These are phyloP conservation scores for Coregonus sp. DNA, from an alignment of 2,797 vertebrate genomes.

Conservation along the genomic window DNA sequence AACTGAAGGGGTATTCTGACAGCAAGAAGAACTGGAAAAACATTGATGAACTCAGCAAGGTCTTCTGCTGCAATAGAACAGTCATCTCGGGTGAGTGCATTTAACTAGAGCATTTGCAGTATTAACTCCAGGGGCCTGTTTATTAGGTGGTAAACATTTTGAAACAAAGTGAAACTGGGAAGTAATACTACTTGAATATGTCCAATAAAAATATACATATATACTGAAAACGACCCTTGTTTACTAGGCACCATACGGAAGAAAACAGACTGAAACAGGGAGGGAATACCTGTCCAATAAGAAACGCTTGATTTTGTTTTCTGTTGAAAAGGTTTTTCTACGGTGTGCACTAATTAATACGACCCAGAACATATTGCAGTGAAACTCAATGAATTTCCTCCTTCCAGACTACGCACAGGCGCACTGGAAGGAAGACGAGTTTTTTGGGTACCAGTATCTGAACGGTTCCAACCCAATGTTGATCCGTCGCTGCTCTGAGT, in stretches of 20 bases:
- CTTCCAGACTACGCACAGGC: slow-evolving; percentile 13
- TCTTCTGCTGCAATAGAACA: slow-evolving; percentile 2
- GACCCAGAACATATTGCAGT: not conserved
- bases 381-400: not conserved
- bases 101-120: not conserved
- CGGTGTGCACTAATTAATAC: not conserved
- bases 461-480: slow-evolving; percentile 39
- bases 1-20: not conserved
- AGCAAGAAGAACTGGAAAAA: slow-evolving; percentile 1
- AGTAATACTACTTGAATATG: not conserved
- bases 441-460: slow-evolving; percentile 40
- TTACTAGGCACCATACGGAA: not conserved
- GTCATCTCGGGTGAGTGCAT: slow-evolving; percentile 12
- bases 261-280: not conserved
- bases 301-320: not conserved
- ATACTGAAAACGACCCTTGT: not conserved
- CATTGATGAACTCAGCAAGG: slow-evolving; percentile 11
- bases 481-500: slow-evolving; percentile 18
- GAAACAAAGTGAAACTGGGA: not conserved
- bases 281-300: not conserved
- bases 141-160: no score
- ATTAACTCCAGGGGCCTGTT: no score
- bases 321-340: not conserved
- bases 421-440: slow-evolving; percentile 32
- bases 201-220: not conserved